A percentile compares a stretch with the other conserved stretches of the same genome.
phyloP scores from a whole-genome alignment of 2,113 vertebrate species.

The Siniperca chuatsi region DNA sequence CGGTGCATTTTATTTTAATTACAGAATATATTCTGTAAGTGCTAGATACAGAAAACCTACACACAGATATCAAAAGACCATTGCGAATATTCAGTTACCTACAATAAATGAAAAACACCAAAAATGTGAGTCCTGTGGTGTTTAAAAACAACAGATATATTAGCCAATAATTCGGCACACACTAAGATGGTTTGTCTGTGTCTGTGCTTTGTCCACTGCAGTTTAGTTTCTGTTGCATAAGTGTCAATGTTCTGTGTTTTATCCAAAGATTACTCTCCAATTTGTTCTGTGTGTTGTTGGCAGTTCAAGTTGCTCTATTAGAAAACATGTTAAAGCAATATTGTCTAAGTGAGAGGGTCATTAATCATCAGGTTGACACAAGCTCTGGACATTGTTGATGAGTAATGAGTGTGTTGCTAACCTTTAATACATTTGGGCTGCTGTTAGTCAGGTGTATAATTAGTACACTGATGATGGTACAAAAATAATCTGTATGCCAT shows the following conservation, averaged over 20 bases:
- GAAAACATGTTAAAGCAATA: slow-evolving; percentile 78
- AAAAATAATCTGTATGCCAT: slow-evolving; percentile 39
- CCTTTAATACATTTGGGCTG: slow-evolving; percentile 70
- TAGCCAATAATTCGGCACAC: slow-evolving; percentile 9
- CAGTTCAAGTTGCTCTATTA: slow-evolving; percentile 66
- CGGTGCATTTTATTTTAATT: slow-evolving; percentile 12
- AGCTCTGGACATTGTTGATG: slow-evolving; percentile 77
- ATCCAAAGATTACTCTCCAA: slow-evolving; percentile 49
- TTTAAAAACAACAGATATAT: slow-evolving; percentile 28
- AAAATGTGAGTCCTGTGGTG: background rate
- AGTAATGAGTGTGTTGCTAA: slow-evolving; percentile 74
- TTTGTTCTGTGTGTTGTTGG: slow-evolving; percentile 57
- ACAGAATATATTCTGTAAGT: background rate
- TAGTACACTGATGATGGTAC: slow-evolving; percentile 39
- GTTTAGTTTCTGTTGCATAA: slow-evolving; percentile 43
- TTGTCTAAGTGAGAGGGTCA: slow-evolving; percentile 65
- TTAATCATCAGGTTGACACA: slow-evolving; percentile 81
- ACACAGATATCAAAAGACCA: background rate
- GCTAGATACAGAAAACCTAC: background rate
- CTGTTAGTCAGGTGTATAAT: slow-evolving; percentile 69
- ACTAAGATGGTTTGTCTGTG: background rate
- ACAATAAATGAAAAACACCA: slow-evolving; percentile 18
- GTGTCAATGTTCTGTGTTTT: slow-evolving; percentile 65
- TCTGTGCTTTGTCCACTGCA: slow-evolving; percentile 55
- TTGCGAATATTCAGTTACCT: slow-evolving; percentile 3